phyloP scores from a whole-genome alignment of 1,140 invertebrate species.

The Rhopalosiphum padi region DNA sequence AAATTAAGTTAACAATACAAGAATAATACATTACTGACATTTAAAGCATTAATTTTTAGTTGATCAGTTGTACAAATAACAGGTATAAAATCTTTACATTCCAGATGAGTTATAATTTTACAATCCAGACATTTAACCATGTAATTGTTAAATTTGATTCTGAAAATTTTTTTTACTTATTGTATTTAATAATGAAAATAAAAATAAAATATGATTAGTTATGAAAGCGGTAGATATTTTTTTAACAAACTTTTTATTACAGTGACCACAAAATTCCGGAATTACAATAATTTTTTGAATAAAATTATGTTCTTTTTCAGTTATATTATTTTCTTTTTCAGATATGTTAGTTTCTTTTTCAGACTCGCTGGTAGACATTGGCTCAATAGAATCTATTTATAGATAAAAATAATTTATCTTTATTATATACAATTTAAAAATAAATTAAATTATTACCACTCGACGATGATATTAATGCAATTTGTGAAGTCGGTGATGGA shows the following conservation, averaged over 20 bases:
- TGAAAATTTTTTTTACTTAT: neutral
- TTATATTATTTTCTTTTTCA: neutral
- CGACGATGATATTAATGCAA: neutral
- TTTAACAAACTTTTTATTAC: conserved; percentile 27
- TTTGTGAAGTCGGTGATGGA: neutral
- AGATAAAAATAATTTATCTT: neutral
- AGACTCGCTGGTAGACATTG: neutral
- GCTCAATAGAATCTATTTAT: conserved; percentile 24
- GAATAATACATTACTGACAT: conserved; percentile 27
- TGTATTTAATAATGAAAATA: neutral
- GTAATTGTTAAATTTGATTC: conserved; percentile 40
- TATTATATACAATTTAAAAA: neutral
- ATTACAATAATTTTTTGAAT: conserved; percentile 42
- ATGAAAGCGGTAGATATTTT: neutral
- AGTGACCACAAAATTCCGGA: conserved; percentile 22
- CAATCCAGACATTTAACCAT: conserved; percentile 79
- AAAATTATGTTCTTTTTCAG: conserved; percentile 47
- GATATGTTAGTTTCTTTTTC: neutral
- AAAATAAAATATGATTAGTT: neutral
- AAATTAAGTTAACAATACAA: neutral
- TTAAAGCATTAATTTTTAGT: neutral
- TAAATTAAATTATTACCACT: neutral
- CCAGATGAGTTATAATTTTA: conserved; percentile 75
- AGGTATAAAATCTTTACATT: conserved; percentile 81
- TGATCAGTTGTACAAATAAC: conserved; percentile 74